Base-by-base conservation (phyloP, 2,797 vertebrate genomes). In the Lagocephalus sceleratus region DNA sequence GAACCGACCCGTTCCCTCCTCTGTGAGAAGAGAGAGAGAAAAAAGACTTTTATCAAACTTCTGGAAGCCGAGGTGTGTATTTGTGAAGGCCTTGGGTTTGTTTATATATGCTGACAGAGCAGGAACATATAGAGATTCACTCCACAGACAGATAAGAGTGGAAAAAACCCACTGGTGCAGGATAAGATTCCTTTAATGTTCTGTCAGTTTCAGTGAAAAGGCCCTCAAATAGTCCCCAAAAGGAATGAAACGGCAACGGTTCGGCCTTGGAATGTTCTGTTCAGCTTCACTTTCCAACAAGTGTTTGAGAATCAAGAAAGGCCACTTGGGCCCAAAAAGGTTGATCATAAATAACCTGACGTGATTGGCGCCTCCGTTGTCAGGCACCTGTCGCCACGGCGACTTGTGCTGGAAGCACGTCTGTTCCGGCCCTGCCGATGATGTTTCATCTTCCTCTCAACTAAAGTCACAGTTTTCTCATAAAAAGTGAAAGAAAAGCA, bases 1-100 rank as follows among this genome's bases (percentile, higher is more conserved):
- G 77, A 88, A 88, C 91, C 86, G 92, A 91, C 82, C 84, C 80
- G 66, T 86, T 89, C 81, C 75, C 84, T 79, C 81, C 83, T 85
- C 64, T 60, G 56, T 26, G 61, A 78, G 60, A 26, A 59, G 55
- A 70, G 52, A 41, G 29, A 57, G 47, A 23, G 71, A 51, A 53
- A 59, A 73, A 64, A 60, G 71, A 71, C 69, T 78, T 83, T 81
- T 58, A 78, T 84, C 71, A 8, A 64, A 75, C 71, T 69, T 79
- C 68, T 56, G 66, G 70, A 83, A 61, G 71, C 65, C 47, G 66
- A 63, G 72, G 68, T 63, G 63, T 42, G 21, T 78, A 68, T 83
- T 82, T 83, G 74, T 65, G 57, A 68, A 79, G 76, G 68, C 73
- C 63, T 51, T 49, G 63, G 78, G 72, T 84, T 79, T 87, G 75